Percentiles rank a stretch among this genome's conserved stretches.
These are phyloP conservation scores for Ruditapes philippinarum DNA, from an alignment of 1,140 invertebrate species.

Conservation along the genomic window DNA sequence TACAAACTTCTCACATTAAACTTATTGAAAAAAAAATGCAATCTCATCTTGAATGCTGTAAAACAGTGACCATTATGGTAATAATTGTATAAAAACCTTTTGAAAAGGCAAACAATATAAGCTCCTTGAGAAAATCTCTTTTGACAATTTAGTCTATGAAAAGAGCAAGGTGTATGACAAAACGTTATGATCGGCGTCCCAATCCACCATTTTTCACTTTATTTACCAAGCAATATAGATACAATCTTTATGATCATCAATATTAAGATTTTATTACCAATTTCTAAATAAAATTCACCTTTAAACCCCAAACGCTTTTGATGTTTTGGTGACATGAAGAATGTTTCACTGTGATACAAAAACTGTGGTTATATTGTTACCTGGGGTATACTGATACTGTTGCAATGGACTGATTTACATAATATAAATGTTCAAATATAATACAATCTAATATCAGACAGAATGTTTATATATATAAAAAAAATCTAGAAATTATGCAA, in stretches of 20 bases:
- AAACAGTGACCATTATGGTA: too few species aligned
- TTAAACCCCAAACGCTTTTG: constrained; percentile 28
- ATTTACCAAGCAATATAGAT: constrained; percentile 22
- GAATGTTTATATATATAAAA: too few species aligned
- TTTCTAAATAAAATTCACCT: constrained; percentile 56
- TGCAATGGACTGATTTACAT: neutral
- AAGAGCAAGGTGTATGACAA: neutral
- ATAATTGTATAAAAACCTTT: neutral
- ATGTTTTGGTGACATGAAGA: constrained; percentile 22
- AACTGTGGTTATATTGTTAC: neutral
- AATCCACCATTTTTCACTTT: neutral
- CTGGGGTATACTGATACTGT: neutral
- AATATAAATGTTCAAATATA: too few species aligned
- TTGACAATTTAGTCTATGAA: too few species aligned
- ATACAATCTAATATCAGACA: too few species aligned
- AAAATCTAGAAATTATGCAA: too few species aligned
- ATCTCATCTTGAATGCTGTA: neutral
- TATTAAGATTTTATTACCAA: constrained; percentile 46
- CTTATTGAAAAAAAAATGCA: neutral
- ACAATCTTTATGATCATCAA: constrained; percentile 27
- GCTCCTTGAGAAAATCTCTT: neutral
- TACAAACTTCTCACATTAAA: neutral
- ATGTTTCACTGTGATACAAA: neutral
- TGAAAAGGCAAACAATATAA: neutral
- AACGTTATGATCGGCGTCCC: too few species aligned